Conservation (phyloP, 2,888 invertebrate species). For the Melanargia galathea region DNA sequence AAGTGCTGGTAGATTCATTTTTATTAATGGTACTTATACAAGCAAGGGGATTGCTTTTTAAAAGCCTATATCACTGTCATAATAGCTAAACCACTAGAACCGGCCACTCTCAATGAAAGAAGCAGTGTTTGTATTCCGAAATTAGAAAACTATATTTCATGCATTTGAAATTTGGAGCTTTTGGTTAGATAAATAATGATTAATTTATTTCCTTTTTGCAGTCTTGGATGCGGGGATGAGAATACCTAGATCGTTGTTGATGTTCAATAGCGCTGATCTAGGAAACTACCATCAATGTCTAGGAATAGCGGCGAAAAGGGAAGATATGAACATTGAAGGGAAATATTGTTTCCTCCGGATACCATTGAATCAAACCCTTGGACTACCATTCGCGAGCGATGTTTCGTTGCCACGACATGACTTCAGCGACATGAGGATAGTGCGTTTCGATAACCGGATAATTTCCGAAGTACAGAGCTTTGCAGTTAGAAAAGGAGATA, state of each 20-base stretch:
- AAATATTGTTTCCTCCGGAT: slow-evolving; percentile 56
- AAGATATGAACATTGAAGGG: slow-evolving; percentile 48
- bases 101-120: too few species aligned
- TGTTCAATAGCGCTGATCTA: slow-evolving; percentile 47
- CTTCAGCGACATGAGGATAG: slow-evolving; percentile 22
- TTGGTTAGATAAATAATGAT: background rate
- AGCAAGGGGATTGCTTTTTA: too few species aligned
- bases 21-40: too few species aligned
- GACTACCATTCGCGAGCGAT: slow-evolving; percentile 30
- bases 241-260: slow-evolving; percentile 49
- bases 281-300: slow-evolving; percentile 57
- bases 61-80: too few species aligned
- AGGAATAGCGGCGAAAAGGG: slow-evolving; percentile 42
- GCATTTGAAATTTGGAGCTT: background rate
- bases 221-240: slow-evolving; percentile 53
- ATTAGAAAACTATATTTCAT: background rate
- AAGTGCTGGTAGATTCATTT: too few species aligned
- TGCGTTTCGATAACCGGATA: slow-evolving; percentile 19
- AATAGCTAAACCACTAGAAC: too few species aligned
- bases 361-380: slow-evolving; percentile 46
- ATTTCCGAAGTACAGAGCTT: slow-evolving; percentile 24
- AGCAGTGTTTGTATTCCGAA: too few species aligned
- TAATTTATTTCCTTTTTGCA: slow-evolving; percentile 34
- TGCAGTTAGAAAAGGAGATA: background rate
- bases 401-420: slow-evolving; percentile 2